These are phyloP conservation scores for Amblyopsis rosae DNA, from an alignment of 2,113 vertebrate species.

Conservation along the genomic window DNA sequence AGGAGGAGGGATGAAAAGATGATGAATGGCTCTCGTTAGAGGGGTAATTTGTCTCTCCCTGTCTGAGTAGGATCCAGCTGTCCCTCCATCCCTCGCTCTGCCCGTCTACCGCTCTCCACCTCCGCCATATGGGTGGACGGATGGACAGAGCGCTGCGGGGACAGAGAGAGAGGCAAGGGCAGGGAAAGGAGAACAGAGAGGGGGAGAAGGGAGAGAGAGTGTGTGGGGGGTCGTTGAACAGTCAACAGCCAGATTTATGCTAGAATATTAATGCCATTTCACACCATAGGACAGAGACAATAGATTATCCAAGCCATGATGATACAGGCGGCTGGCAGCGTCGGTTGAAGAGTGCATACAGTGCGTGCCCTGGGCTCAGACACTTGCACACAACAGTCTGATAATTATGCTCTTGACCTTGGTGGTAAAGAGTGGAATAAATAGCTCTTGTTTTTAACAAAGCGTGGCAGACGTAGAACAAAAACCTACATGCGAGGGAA, in stretches of 20 bases:
- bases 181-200: background rate
- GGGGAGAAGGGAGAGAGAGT: background rate
- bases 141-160: slow-evolving; percentile 51
- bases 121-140: slow-evolving; percentile 78
- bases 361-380: slow-evolving; percentile 4
- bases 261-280: slow-evolving; percentile 1
- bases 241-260: slow-evolving; percentile 37
- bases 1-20: slow-evolving; percentile 68
- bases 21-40: slow-evolving; percentile 84
- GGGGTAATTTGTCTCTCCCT: slow-evolving; percentile 85
- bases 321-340: slow-evolving; percentile 16
- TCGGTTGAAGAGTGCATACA: slow-evolving; percentile 18
- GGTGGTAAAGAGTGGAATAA: slow-evolving; percentile 15
- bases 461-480: too few relatives aligned
- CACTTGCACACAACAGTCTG: slow-evolving; percentile 3
- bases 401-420: slow-evolving; percentile 20
- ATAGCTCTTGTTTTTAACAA: background rate
- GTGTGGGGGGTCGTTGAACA: slow-evolving; percentile 14
- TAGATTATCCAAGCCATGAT: slow-evolving; percentile 10
- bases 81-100: slow-evolving; percentile 75
- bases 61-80: slow-evolving; percentile 83
- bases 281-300: slow-evolving; percentile 17
- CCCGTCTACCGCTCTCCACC: slow-evolving; percentile 68
- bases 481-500: slow-evolving; percentile 37
- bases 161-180: slow-evolving; percentile 52